Conservation (phyloP, 2,113 vertebrate genomes). For the Sigmodon hispidus region DNA sequence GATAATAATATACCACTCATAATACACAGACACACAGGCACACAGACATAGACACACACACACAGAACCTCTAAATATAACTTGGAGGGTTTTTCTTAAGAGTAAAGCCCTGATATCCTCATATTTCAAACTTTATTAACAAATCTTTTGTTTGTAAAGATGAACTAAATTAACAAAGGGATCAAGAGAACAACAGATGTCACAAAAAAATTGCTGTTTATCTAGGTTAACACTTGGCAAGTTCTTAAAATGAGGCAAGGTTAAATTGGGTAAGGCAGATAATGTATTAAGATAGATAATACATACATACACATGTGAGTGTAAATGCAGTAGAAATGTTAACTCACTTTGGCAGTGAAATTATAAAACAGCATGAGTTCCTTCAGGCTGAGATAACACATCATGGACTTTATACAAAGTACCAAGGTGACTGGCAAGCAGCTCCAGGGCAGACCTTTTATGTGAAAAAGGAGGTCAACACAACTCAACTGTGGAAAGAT, state of each 20-base stretch:
- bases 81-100: background rate
- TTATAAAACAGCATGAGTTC: conserved; percentile 29
- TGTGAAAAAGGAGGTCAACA: conserved; percentile 36
- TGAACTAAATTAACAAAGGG: conserved; percentile 13
- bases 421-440: background rate
- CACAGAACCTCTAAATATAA: background rate
- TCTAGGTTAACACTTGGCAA: conserved; percentile 41
- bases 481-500: background rate
- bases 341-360: conserved; percentile 44
- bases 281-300: conserved; percentile 23
- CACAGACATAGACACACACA: too few species aligned
- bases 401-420: background rate
- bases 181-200: background rate
- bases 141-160: conserved; percentile 14
- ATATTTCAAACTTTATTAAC: conserved; percentile 8
- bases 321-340: background rate
- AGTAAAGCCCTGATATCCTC: background rate
- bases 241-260: conserved; percentile 45
- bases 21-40: background rate
- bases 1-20: background rate
- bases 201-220: conserved; percentile 12
- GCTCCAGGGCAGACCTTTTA: background rate
- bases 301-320: too few species aligned
- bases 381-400: conserved; percentile 18
- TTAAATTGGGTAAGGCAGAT: conserved; percentile 54